Evolutionary conservation across 1,140 invertebrate genomes (phyloP), one percentile per base, ranked within the genome.

Genomic region (Platorchestia sp.): DNA sequence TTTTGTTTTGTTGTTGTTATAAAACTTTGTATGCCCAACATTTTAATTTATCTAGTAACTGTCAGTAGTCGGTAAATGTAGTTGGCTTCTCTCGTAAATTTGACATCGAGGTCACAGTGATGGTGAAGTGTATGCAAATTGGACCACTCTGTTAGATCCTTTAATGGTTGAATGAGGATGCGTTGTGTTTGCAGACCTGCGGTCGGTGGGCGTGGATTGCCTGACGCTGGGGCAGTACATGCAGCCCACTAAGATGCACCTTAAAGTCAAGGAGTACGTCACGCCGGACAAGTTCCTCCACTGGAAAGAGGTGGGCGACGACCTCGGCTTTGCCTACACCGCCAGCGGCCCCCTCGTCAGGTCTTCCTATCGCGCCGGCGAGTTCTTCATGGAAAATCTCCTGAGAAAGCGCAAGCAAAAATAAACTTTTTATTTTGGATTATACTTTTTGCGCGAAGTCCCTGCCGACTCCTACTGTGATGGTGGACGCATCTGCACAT

Each of bases 211-310:
- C 45, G 99, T 99, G 0, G 99, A 99, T 97, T 99, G 99, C 97
- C 96, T 99, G 0, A 99, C 99, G 0, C 97, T 99, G 16, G 99
- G 99, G 0, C 99, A 99, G 97, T 99, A 99, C 97, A 99, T 99
- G 99, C 99, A 99, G 97, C 99, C 99, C 0, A 99, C 99, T 3
- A 99, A 99, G 97, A 97, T 98, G 95, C 99, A 99, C 97, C 97
- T 99, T 10, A 99, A 99, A 97, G 99, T 97, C 95, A 95, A 98
- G 95, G 99, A 99, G 97, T 99, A 99, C 97, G 98, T 99, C 0
- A 99, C 99, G 0, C 99, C 99, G 0, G 98, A 98, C 96, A 99
- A 99, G 97, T 99, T 99, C 97, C 98, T 99, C 96, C 97, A 98
- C 95, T 99, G 99, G 99, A 98, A 99, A 97, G 97, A 98, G 47